phyloP scores from a whole-genome alignment of 2,888 invertebrate genomes.

The Phalera bucephala region DNA sequence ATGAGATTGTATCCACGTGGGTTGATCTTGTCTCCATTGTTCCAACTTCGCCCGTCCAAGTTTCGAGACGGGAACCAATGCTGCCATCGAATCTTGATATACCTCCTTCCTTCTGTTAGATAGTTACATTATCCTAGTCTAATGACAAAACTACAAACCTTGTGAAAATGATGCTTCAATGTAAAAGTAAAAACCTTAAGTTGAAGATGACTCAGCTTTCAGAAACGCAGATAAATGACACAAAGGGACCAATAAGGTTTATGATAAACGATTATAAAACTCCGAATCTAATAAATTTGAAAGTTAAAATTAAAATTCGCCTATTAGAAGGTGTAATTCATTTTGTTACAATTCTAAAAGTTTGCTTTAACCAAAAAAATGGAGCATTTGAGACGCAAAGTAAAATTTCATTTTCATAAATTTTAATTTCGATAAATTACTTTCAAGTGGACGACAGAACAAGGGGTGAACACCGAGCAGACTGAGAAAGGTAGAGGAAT shows the following conservation, averaged over 20 bases:
- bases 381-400: constrained; percentile 36
- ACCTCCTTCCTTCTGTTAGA: no score
- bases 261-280: no score
- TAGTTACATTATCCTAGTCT: no score
- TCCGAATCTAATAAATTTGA: no score
- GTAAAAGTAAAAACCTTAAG: no score
- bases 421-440: constrained; percentile 57
- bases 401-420: constrained; percentile 49
- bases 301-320: constrained; percentile 16
- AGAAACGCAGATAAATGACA: no score
- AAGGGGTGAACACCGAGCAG: constrained; percentile 34
- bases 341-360: constrained; percentile 21
- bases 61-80: constrained; percentile 26
- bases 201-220: no score
- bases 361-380: constrained; percentile 28
- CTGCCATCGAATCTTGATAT: constrained; percentile 16
- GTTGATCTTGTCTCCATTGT: constrained; percentile 5
- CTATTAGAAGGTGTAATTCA: constrained; percentile 21
- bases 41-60: constrained; percentile 26
- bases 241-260: no score
- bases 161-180: no score
- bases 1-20: constrained; percentile 1
- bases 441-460: constrained; percentile 43
- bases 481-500: constrained; percentile 47
- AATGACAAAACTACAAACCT: no score